Conservation (phyloP, 2,797 vertebrate genomes). For the Pipistrellus nathusii region DNA sequence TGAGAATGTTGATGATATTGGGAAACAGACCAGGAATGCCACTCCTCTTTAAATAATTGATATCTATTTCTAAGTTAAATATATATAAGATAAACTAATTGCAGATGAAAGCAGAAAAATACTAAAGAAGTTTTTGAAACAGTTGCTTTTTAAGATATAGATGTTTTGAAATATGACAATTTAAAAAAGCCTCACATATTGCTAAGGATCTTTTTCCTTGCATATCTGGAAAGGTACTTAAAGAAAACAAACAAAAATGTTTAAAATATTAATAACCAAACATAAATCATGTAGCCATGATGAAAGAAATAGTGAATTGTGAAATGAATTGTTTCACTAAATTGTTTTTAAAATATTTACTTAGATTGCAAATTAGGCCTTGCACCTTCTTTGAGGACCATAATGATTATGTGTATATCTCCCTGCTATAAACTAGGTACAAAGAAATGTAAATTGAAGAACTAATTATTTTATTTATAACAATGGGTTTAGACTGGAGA, state of each 20-base stretch:
- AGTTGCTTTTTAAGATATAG: constrained; percentile 55
- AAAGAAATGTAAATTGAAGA: not conserved
- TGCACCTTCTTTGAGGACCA: constrained; percentile 29
- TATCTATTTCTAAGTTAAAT: constrained; percentile 51
- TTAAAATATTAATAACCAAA: constrained; percentile 60
- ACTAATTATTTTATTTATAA: not conserved
- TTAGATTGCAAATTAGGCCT: not conserved
- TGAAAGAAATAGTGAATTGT: constrained; percentile 6
- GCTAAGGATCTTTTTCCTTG: constrained; percentile 1
- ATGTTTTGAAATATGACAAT: constrained; percentile 33
- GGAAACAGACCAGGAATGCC: not conserved
- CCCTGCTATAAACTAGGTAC: not conserved
- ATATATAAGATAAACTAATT: constrained; percentile 5
- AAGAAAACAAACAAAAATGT: constrained; percentile 61
- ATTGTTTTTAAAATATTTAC: constrained; percentile 32
- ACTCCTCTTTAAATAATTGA: not conserved
- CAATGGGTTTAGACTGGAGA: not conserved
- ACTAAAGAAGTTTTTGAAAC: constrained; percentile 17
- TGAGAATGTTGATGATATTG: not conserved
- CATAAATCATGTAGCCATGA: not conserved
- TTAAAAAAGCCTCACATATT: constrained; percentile 50
- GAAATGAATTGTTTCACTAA: constrained; percentile 48
- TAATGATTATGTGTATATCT: not conserved
- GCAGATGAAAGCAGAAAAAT: constrained; percentile 14
- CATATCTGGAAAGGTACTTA: constrained; percentile 47